Conservation (phyloP, 2,888 invertebrate genomes). For the Mechanitis messenoides region DNA sequence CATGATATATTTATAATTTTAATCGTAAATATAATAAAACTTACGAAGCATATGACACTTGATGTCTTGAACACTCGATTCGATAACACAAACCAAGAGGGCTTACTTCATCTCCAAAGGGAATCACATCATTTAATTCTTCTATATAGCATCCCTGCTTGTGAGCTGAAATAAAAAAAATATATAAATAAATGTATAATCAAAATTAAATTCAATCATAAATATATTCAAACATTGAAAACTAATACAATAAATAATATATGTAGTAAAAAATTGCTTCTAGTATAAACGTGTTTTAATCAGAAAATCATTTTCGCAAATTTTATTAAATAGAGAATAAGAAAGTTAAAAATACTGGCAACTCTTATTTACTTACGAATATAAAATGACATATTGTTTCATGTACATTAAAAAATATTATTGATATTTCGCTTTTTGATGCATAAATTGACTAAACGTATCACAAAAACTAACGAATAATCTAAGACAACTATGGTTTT, state of each 20-base stretch:
- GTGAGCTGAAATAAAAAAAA: conserved; percentile 50
- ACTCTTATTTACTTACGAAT: no score
- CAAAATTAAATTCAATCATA: neutral
- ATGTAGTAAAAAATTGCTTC: no score
- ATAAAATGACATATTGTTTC: no score
- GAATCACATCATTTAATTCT: conserved; percentile 57
- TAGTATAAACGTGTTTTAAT: no score
- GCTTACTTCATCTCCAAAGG: conserved; percentile 40
- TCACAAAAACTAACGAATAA: neutral
- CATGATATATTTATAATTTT: no score
- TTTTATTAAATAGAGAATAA: no score
- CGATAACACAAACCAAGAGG: conserved; percentile 51
- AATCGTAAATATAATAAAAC: conserved; percentile 32
- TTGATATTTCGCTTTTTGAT: no score
- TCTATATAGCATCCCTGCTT: conserved; percentile 57
- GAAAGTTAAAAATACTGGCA: no score
- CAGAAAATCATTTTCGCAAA: no score
- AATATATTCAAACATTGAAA: no score
- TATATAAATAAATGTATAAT: conserved; percentile 7
- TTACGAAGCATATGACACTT: conserved; percentile 58
- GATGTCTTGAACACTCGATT: conserved; percentile 41
- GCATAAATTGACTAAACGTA: neutral
- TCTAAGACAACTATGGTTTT: neutral
- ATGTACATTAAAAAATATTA: no score
- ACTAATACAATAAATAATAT: no score